A percentile compares a stretch with the other conserved stretches of the same genome.
Conservation (phyloP, 2,888 invertebrate species). For the Drosophila fulvimacula region DNA sequence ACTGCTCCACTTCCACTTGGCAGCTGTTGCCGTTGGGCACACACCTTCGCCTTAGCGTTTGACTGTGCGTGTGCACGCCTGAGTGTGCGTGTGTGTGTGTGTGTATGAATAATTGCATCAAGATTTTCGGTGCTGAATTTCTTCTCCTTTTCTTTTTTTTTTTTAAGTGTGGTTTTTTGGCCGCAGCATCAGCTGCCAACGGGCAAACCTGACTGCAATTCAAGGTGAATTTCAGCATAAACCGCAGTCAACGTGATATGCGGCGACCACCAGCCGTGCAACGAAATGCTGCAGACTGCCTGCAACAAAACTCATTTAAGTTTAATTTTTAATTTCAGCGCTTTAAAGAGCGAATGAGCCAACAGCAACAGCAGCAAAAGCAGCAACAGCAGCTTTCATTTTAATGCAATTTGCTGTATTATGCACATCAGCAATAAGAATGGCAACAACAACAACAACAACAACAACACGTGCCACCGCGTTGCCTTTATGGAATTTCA, state of each 20-base stretch:
- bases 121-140: slow-evolving; percentile 61
- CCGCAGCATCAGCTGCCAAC: slow-evolving; percentile 57
- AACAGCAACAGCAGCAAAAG: background rate
- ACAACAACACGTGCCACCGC: slow-evolving; percentile 26
- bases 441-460: slow-evolving; percentile 21
- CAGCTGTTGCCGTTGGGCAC: slow-evolving; percentile 67
- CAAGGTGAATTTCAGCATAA: slow-evolving; percentile 76
- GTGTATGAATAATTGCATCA: slow-evolving; percentile 80
- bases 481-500: slow-evolving; percentile 61
- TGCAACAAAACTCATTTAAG: slow-evolving; percentile 62
- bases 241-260: slow-evolving; percentile 74
- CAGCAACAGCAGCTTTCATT: slow-evolving; percentile 43
- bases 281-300: slow-evolving; percentile 9
- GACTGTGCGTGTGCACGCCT: slow-evolving; percentile 38
- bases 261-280: slow-evolving; percentile 72
- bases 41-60: slow-evolving; percentile 68
- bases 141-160: slow-evolving; percentile 14
- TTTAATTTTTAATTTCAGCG: slow-evolving; percentile 75
- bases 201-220: slow-evolving; percentile 42
- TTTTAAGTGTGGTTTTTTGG: slow-evolving; percentile 29
- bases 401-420: slow-evolving; percentile 54
- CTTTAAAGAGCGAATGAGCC: slow-evolving; percentile 51
- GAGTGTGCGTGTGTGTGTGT: slow-evolving; percentile 38
- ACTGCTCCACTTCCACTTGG: slow-evolving; percentile 3
- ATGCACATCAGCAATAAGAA: slow-evolving; percentile 34